These are phyloP conservation scores for Pristionchus fissidentatus DNA, from an alignment of 2,888 invertebrate species.

Conservation along the genomic window DNA sequence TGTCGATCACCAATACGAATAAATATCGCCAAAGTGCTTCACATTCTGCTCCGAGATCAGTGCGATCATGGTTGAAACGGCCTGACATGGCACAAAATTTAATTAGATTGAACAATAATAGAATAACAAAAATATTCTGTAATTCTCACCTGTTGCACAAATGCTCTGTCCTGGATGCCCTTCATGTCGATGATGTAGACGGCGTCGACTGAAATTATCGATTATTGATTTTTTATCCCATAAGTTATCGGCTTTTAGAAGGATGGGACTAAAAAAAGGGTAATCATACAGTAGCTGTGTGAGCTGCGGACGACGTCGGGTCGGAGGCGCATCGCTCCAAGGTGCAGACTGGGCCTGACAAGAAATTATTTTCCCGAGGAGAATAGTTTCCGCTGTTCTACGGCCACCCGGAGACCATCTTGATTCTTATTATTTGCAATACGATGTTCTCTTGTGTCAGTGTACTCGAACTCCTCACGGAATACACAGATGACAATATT, in stretches of 20 bases:
- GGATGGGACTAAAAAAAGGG: too few species aligned
- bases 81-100: neutral
- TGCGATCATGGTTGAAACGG: neutral
- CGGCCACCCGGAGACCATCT: too few species aligned
- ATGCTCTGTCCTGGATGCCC: neutral
- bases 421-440: too few species aligned
- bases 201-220: neutral
- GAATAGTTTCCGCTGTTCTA: too few species aligned
- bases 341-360: neutral
- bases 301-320: neutral
- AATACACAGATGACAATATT: too few species aligned
- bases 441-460: too few species aligned
- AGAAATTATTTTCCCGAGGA: too few species aligned
- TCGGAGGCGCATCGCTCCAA: neutral
- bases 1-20: neutral
- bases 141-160: neutral
- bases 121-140: neutral
- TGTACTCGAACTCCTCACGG: too few species aligned
- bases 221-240: too few species aligned
- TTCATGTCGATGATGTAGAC: neutral
- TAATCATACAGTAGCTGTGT: too few species aligned
- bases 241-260: too few species aligned
- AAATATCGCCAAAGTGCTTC: neutral
- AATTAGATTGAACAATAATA: too few species aligned
- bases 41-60: constrained; percentile 9